phyloP scores from a whole-genome alignment of 2,113 vertebrate species.

The Cebidichthys violaceus region DNA sequence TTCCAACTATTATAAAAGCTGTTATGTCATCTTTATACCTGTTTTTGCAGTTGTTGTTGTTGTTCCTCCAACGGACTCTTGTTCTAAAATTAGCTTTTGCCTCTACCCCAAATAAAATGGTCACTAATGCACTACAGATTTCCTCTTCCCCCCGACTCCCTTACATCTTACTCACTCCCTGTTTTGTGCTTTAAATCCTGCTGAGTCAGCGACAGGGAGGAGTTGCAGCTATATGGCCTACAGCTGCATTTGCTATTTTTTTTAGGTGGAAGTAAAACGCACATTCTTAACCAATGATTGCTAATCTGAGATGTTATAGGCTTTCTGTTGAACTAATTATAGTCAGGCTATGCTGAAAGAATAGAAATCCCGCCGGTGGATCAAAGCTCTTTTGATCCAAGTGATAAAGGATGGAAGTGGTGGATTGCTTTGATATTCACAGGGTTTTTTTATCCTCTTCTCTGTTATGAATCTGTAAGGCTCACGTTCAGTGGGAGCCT shows the following conservation, averaged over 20 bases:
- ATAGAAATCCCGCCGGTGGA: slow-evolving; percentile 9
- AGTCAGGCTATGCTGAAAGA: slow-evolving; percentile 7
- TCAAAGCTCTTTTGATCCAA: slow-evolving; percentile 53
- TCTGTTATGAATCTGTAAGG: slow-evolving; percentile 24
- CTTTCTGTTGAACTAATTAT: slow-evolving; percentile 23
- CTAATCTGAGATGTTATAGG: slow-evolving; percentile 17
- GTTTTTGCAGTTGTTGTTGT: slow-evolving; percentile 45
- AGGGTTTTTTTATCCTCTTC: neutral
- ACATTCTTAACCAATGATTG: slow-evolving; percentile 11
- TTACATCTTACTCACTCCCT: slow-evolving; percentile 38
- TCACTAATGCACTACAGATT: slow-evolving; percentile 68
- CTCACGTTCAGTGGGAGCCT: neutral
- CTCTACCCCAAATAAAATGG: slow-evolving; percentile 34
- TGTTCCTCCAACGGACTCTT: slow-evolving; percentile 7
- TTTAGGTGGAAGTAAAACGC: slow-evolving; percentile 8
- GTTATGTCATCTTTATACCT: slow-evolving; percentile 20
- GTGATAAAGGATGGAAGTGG: slow-evolving; percentile 36
- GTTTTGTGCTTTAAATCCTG: slow-evolving; percentile 45
- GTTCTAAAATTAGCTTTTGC: slow-evolving; percentile 61
- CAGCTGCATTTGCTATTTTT: slow-evolving; percentile 22
- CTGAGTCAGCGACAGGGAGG: slow-evolving; percentile 44
- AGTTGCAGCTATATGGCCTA: neutral
- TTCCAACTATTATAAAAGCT: neutral
- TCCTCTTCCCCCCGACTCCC: slow-evolving; percentile 39
- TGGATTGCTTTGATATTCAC: slow-evolving; percentile 38